A percentile compares a stretch with the other conserved stretches of the same genome.
Evolutionary conservation across 2,888 invertebrate species (phyloP).

Genomic region (Cantharis nigra): DNA sequence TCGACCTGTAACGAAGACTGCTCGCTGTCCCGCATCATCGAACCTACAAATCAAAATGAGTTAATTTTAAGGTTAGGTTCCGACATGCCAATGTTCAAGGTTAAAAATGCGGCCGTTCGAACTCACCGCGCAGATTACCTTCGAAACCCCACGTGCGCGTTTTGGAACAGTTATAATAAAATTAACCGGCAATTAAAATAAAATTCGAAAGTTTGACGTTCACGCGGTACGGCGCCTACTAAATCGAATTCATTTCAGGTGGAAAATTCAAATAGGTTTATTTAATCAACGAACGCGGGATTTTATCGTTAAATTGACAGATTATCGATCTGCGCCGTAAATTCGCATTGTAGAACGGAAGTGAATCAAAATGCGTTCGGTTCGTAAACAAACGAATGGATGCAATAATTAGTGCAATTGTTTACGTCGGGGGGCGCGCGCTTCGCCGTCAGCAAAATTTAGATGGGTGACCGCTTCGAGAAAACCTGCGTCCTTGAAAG

Average conservation of each 20-base stretch:
- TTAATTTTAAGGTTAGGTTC: background rate
- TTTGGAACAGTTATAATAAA: background rate
- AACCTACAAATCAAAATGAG: constrained; percentile 5
- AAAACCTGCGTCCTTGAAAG: background rate
- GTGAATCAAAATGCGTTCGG: background rate
- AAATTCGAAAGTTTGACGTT: background rate
- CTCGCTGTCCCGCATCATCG: constrained; percentile 16
- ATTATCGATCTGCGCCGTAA: background rate
- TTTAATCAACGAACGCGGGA: background rate
- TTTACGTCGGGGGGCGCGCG: background rate
- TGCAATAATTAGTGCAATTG: background rate
- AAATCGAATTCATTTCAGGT: too few species aligned
- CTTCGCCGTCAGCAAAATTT: background rate
- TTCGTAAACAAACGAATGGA: background rate
- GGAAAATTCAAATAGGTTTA: background rate
- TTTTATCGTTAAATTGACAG: background rate
- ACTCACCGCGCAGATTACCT: background rate
- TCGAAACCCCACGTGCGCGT: background rate
- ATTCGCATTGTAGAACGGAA: background rate
- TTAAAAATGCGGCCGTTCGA: background rate
- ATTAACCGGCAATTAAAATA: background rate
- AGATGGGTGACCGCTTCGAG: too few species aligned
- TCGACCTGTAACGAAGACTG: constrained; percentile 11
- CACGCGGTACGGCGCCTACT: background rate
- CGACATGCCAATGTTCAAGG: background rate